Conservation (phyloP, 2,797 vertebrate species). For the Melanotaenia nigrans region DNA sequence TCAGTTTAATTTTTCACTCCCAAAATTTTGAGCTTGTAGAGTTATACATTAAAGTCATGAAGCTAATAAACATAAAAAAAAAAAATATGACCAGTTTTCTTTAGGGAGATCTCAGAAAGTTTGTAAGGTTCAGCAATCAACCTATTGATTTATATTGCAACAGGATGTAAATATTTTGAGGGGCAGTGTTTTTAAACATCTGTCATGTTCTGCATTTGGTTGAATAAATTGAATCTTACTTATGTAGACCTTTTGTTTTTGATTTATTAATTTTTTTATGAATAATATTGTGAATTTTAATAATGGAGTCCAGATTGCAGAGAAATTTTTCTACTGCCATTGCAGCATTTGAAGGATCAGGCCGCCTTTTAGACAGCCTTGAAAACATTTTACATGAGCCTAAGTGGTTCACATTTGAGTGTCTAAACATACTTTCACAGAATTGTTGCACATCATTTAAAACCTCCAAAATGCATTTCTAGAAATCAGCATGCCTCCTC, state of each 20-base stretch:
- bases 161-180: neutral
- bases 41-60: constrained; percentile 1
- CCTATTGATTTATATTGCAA: neutral
- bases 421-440: constrained; percentile 7
- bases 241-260: neutral
- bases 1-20: constrained; percentile 6
- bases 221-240: neutral
- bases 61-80: neutral
- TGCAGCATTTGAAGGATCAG: neutral
- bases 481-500: constrained; percentile 35
- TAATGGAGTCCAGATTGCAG: neutral
- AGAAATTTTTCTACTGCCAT: neutral
- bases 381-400: neutral
- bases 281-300: neutral
- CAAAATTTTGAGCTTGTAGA: constrained; percentile 26
- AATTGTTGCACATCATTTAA: constrained; percentile 33
- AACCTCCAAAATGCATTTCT: constrained; percentile 36
- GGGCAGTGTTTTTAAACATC: neutral
- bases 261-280: neutral
- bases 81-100: neutral
- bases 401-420: constrained; percentile 6
- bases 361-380: neutral
- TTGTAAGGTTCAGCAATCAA: neutral
- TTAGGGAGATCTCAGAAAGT: neutral
- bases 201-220: neutral